Base-by-base conservation (phyloP, 1,140 invertebrate genomes). In the Popillia japonica region DNA sequence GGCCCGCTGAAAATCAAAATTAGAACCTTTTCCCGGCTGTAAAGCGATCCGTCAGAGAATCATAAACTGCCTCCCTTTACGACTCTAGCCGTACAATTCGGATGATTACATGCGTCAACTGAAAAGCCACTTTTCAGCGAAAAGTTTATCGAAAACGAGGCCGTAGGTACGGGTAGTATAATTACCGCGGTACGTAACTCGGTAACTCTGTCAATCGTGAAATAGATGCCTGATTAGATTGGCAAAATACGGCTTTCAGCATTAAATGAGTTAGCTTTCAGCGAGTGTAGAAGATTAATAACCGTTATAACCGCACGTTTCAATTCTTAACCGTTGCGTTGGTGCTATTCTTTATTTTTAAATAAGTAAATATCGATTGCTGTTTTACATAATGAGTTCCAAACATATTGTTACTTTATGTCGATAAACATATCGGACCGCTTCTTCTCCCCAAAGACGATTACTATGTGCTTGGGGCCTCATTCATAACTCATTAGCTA, bases 101-200 rank as follows among this genome's bases (percentile, higher is more conserved):
- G 61, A 68, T 68, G 61, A 68, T 68, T 68, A 68, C 61, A 68
- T 68, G 27, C 61, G 61, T 68, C 61, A 68, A 68, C 61, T 23
- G 61, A 27, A 68, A 68, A 34, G 27, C 61, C 61, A 68, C 61
- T 68, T 68, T 68, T 34, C 61, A 68, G 61, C 27, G 61, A 68
- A 68, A 23, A 27, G 6, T 68, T 68, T 68, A 68, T 68, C 22
- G 61, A 68, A 34, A 68, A 27, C 61, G 61, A 68, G 17, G 20
- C 61, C 10, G 61, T 68, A 68, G 10, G 17, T 14, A 17, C 48
- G 17, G n/a, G 6, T 55, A 55, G 48, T n/a, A 55, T 55, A 55
- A 68, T 68, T 68, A 48, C 10, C 44, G 44, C 44, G 44, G 44
- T 48, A n/a, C 48, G 48, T 55, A 34, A 34, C 17, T 55, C n/a